Evolutionary conservation across 2,888 invertebrate species (phyloP), one percentile per base, ranked within the genome.

Genomic region (Spodoptera exigua): DNA sequence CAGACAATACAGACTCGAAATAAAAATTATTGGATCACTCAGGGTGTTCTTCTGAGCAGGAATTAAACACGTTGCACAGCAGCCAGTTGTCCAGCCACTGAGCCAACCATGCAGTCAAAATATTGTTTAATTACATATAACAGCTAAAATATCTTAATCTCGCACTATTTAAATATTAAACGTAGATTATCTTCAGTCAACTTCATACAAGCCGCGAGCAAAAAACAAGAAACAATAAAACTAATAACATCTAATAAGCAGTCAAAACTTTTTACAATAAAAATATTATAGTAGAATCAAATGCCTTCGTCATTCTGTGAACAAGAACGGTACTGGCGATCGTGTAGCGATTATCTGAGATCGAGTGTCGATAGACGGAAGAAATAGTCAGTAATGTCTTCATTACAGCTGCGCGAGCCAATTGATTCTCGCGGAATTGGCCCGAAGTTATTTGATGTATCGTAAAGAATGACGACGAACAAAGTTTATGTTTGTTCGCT

Each of bases 311-410:
- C 75, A 78, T 82, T 80, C 79, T 65, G 81, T 80, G 66, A 78
- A 82, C 81, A 81, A 79, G 66, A 78, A 82, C 81, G 74, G 80
- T 80, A 82, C 81, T 36, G 53, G 60, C 64, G 76, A 80, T 85
- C 87, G 82, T 83, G 86, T 85, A 74, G 71, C 83, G 85, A 88
- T 90, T 89, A 89, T 83, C 83, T 79, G 52, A 60, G 78, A 79
- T 81, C 76, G 71, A 81, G 79, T 85, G 89, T 86, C 81, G 83
- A 86, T 86, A 88, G 86, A 82, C 74, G 61, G 72, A 70, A 72
- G 70, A 65, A 75, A 74, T 78, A 65, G 86, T 86, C 85, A 81
- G 84, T 90, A 90, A 92, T 91, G 91, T 89, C 92, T 92, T 92
- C 89, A 91, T 91, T 89, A 90, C n/a, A n/a, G n/a, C 83, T 9